Evolutionary conservation across 2,113 vertebrate species (phyloP), one percentile per base, ranked within the genome.

Genomic region (Chrysemys picta): DNA sequence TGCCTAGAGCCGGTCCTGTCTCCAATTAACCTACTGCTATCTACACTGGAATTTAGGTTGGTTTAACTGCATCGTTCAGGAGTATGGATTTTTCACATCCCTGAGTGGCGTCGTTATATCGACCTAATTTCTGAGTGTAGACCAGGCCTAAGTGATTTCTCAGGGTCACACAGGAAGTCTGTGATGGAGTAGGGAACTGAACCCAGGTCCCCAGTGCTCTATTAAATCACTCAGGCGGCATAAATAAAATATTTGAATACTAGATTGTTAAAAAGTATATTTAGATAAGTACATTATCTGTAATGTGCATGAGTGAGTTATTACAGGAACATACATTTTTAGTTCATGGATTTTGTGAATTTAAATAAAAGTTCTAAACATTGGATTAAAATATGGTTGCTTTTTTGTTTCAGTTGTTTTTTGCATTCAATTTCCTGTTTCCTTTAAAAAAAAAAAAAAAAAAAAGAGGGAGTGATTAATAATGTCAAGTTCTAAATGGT

Each of bases 171-270:
- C 35, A 86, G 49, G 75, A 90, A 91, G 35, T 19, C 31, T 0
- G 0, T 27, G 17, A 14, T 86, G 16, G 29, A 83, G 47, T 29
- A 86, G 27, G 38, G 31, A 3, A 42, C 14, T 47, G 38, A 80
- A 42, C 22, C n/a, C 10, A 25, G 62, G 7, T 69, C 35, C 3
- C 12, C 31, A 35, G 16, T 76, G 22, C 11, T 24, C 24, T 12
- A 25, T 45, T 76, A n/a, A 0, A 0, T 4, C 45, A 14, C 0
- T 0, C 2, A 1, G 3, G 42, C 35, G 1, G 0, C 0, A 0
- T 0, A 11, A 80, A 17, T 1, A 2, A 72, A 80, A 72, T 62
- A 62, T 14, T 88, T 4, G 0, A 47, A 80, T 59, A 31, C 21
- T 75, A 42, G 69, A 42, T 42, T 42, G 5, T n/a, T n/a, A 31